Evolutionary conservation across 2,113 vertebrate genomes (phyloP).

Genomic region (Capra hircus): DNA sequence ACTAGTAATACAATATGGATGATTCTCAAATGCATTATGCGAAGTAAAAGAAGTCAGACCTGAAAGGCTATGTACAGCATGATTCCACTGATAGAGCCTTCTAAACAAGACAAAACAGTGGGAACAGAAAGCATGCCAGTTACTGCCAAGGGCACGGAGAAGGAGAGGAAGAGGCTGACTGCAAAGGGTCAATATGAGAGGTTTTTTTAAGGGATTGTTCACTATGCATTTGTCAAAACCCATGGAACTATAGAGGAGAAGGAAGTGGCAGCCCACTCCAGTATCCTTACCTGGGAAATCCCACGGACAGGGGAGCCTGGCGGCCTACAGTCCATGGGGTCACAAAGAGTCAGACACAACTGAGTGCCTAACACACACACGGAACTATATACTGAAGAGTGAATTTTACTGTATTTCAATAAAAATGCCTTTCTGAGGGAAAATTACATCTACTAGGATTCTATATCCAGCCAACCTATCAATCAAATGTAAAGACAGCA

Average conservation of each 20-base stretch:
- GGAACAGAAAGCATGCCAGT: background rate
- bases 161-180: background rate
- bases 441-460: background rate
- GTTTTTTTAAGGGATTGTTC: background rate
- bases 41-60: background rate
- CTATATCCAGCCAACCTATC: slow-evolving; percentile 29
- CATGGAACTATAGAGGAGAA: background rate
- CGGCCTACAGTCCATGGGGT: background rate
- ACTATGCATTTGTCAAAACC: background rate
- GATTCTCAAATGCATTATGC: background rate
- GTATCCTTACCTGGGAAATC: background rate
- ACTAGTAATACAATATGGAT: background rate
- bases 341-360: background rate
- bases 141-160: background rate
- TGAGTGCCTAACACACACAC: background rate
- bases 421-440: background rate
- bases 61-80: background rate
- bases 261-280: background rate
- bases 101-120: background rate
- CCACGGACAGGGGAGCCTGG: background rate
- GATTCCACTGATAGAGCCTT: background rate
- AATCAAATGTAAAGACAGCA: background rate
- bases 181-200: background rate
- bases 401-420: background rate
- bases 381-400: background rate